Evolutionary conservation across 2,888 invertebrate genomes (phyloP), one percentile per base, ranked within the genome.

Genomic region (Entomobrya proxima): DNA sequence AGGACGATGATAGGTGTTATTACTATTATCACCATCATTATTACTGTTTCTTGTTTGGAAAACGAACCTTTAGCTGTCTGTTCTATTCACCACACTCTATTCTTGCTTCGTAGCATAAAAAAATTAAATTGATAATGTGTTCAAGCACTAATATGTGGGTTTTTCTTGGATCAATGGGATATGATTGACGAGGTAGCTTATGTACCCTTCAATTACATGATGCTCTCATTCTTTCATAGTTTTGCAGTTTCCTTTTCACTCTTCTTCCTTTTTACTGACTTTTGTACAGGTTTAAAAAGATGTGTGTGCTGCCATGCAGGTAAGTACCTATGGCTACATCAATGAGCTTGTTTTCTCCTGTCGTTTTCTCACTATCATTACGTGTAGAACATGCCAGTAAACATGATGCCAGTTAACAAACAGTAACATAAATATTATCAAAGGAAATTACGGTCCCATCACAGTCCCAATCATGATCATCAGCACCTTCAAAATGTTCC

Each of bases 41-140:
- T n/a, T n/a, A n/a, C n/a, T n/a, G n/a, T n/a, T 58, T 58, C 76
- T 58, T 58, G 75, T 75, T n/a, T n/a, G n/a, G 52, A 75, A 75
- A 75, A 52, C 24, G 13, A 1, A 15, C 24, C 32, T 13, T 74
- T 74, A 1, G 1, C 52, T 52, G 61, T 44, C 64, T 81, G 32
- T 40, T 15, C 27, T 64, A 61, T 35, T 58, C 27, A 30, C 44
- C 58, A n/a, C 50, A 78, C 55, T 72, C 35, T 47, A 30, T 37
- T 35, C 21, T 67, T 64, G 32, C 27, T 18, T 30, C 67, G 32
- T 72, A 47, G 52, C 11, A 27, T 50, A 74, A 55, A 55, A 76
- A 84, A 77, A 85, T 84, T 84, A 84, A 85, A 85, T 85, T 85
- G 85, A 85, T 85, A 85, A 85, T 85, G 85, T 79, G 85, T 79